These are phyloP conservation scores for Cacoxenus indagator DNA, from an alignment of 2,888 invertebrate species.

Conservation along the genomic window DNA sequence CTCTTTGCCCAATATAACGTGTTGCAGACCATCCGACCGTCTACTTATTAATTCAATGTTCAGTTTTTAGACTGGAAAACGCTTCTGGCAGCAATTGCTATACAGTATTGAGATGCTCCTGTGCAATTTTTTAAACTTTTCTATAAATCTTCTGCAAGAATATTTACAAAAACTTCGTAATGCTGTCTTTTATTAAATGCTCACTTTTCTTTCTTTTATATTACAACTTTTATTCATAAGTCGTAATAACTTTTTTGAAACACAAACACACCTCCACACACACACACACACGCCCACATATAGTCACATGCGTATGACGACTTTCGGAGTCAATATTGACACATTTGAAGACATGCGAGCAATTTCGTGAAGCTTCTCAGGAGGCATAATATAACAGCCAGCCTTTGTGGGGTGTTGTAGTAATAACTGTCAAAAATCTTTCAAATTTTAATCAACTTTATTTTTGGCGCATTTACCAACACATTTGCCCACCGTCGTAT, in stretches of 20 bases:
- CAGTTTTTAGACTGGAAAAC: too few species aligned
- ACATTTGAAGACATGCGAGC: background rate
- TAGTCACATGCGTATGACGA: background rate
- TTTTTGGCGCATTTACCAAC: slow-evolving; percentile 47
- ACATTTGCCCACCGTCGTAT: slow-evolving; percentile 28
- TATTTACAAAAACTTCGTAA: too few species aligned
- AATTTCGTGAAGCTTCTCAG: background rate
- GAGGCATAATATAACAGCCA: background rate
- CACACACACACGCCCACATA: slow-evolving; percentile 19
- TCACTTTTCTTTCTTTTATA: too few species aligned
- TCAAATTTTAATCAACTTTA: slow-evolving; percentile 63
- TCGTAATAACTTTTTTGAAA: slow-evolving; percentile 27
- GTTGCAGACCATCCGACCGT: too few species aligned
- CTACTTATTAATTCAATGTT: too few species aligned
- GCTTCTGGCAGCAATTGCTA: too few species aligned
- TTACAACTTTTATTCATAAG: slow-evolving; percentile 3
- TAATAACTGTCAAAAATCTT: slow-evolving; percentile 62
- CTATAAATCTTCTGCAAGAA: too few species aligned
- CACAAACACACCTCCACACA: slow-evolving; percentile 28
- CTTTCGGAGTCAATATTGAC: slow-evolving; percentile 14
- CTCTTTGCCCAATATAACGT: too few species aligned
- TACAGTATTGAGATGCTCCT: too few species aligned
- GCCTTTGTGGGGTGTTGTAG: background rate
- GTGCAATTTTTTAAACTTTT: too few species aligned
- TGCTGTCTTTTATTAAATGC: background rate